A percentile compares a stretch with the other conserved stretches of the same genome.
phyloP scores from a whole-genome alignment of 2,797 vertebrate genomes.

The Fringilla coelebs region DNA sequence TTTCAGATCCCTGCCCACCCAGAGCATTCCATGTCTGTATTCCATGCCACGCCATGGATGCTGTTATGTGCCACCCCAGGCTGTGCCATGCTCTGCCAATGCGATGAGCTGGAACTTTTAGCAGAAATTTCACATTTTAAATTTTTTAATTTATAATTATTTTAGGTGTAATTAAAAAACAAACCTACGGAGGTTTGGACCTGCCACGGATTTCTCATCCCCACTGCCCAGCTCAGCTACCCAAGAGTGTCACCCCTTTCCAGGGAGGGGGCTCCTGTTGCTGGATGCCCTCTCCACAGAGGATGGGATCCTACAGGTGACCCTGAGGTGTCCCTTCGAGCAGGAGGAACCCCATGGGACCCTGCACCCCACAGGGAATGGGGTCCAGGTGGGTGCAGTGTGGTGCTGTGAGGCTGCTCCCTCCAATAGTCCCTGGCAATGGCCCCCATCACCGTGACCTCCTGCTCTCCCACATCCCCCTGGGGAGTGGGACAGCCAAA shows the following conservation, averaged over 20 bases:
- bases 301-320: neutral
- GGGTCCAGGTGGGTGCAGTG: neutral
- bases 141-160: accelerated
- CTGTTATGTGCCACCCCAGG: accelerated
- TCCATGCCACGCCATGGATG: neutral
- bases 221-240: neutral
- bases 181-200: neutral
- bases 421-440: neutral
- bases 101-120: accelerated
- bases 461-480: neutral
- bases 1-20: neutral
- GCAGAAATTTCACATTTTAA: neutral
- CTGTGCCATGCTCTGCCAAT: neutral
- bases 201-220: neutral
- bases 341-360: neutral
- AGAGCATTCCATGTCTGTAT: neutral
- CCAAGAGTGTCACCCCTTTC: neutral
- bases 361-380: neutral
- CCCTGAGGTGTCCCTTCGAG: neutral
- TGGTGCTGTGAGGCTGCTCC: neutral
- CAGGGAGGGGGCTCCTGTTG: accelerated
- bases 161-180: neutral
- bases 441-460: neutral
- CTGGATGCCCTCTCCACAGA: neutral
- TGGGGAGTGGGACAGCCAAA: accelerated